Base-by-base conservation (phyloP, 2,797 vertebrate genomes). In the Danio tinwini region DNA sequence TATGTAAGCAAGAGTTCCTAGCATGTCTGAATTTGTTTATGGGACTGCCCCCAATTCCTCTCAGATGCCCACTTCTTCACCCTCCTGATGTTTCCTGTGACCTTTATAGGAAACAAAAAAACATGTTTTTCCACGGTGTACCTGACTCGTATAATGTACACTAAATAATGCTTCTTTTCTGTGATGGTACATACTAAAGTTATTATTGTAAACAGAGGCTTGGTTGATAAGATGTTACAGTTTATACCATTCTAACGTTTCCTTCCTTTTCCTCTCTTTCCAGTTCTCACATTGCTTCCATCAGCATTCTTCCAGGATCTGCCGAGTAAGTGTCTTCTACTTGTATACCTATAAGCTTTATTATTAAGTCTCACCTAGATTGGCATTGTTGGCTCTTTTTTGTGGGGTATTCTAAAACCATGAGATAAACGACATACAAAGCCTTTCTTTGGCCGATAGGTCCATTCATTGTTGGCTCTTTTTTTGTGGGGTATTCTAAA, bases 281-380 rank as follows among this genome's bases (percentile, higher is more conserved):
- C 92, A 98, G 97, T 92, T 95, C 96, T 87, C 95, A 94, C 90
- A 90, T 94, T 84, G 92, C 94, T 90, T 90, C 93, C 37, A 94
- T 96, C 93, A 95, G 93, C 94, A 96, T 97, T 89, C 92, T 97
- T 93, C 96, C 96, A 86, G 95, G 95, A 90, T 96, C 96, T 94
- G 94, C 95, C 84, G 95, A 96, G 96, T 98, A 95, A 98, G 97
- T 96, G 87, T 64, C n/a, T 21, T 6, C 37, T 47, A 12, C 29
- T 58, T 10, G 45, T 29, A 42, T 29, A 29, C 29, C 29, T 5
- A 11, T 45, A 47, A 0, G 5, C 37, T 69, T 39, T 52, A n/a
- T 52, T 52, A 4, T 68, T 37, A 69, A 42, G 39, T 42, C 9
- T 17, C 61, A 42, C 29, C 59, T 19, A 19, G 11, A 11, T 29